phyloP scores from a whole-genome alignment of 2,888 invertebrate species.

The Archaeoteleia sp. region DNA sequence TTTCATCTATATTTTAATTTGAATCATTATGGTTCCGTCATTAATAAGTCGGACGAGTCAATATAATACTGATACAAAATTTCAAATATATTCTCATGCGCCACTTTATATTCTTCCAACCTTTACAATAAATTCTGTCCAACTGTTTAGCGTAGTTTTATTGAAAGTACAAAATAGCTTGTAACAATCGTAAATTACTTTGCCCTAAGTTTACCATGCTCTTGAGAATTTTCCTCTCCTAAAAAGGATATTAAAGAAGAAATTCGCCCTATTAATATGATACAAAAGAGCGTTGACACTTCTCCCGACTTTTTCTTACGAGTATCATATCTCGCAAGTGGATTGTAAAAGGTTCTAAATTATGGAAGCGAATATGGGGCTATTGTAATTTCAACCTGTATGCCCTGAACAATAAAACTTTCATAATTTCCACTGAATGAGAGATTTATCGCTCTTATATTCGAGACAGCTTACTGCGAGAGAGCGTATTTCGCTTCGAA shows the following conservation, averaged over 20 bases:
- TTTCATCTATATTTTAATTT: no score
- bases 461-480: constrained; percentile 16
- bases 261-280: constrained; percentile 38
- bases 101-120: neutral
- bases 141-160: constrained; percentile 16
- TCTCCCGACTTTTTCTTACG: constrained; percentile 25
- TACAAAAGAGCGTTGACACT: constrained; percentile 39
- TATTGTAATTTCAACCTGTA: constrained; percentile 51
- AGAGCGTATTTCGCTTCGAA: constrained; percentile 26
- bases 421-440: constrained; percentile 58
- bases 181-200: constrained; percentile 34
- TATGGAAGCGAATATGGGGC: constrained; percentile 32
- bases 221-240: constrained; percentile 29
- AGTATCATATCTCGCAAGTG: constrained; percentile 18
- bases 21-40: no score
- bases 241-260: constrained; percentile 41
- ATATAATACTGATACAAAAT: no score
- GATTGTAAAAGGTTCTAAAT: constrained; percentile 30
- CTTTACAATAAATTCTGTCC: neutral
- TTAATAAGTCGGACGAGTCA: no score
- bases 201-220: constrained; percentile 15
- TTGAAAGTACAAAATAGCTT: constrained; percentile 11
- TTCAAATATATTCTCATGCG: constrained; percentile 2
- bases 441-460: constrained; percentile 52
- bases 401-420: constrained; percentile 60